A percentile compares a stretch with the other conserved stretches of the same genome.
phyloP scores from a whole-genome alignment of 2,113 vertebrate genomes.

The Tragelaphus imberbis region DNA sequence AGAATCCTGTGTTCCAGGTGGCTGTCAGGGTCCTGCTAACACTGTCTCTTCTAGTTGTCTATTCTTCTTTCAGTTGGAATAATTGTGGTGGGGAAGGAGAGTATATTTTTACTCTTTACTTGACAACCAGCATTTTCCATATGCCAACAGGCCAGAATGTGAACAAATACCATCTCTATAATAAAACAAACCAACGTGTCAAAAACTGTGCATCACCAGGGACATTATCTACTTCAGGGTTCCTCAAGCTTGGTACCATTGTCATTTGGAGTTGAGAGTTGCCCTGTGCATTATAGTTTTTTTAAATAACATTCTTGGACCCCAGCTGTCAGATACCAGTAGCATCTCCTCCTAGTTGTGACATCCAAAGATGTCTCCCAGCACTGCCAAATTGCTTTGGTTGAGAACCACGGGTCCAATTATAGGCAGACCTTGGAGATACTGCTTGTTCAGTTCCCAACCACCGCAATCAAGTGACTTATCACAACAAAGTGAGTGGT shows the following conservation, averaged over 20 bases:
- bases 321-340: not conserved
- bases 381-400: not conserved
- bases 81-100: not conserved
- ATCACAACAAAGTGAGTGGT: not conserved
- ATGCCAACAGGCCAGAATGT: not conserved
- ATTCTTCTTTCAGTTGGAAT: not conserved
- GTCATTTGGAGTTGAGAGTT: not conserved
- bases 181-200: not conserved
- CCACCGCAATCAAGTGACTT: not conserved
- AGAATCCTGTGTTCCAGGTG: not conserved
- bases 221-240: too few species aligned
- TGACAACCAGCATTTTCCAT: not conserved
- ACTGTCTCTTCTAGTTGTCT: not conserved
- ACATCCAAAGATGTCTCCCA: not conserved
- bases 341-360: not conserved
- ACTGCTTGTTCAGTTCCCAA: not conserved
- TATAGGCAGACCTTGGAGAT: not conserved
- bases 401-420: not conserved
- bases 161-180: not conserved
- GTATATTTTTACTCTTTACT: rapidly evolving
- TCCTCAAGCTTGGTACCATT: not conserved
- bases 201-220: rapidly evolving
- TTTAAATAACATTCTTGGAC: not conserved
- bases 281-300: rapidly evolving
- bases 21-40: rapidly evolving